Evolutionary conservation across 2,888 invertebrate genomes (phyloP), one percentile per base, ranked within the genome.

Genomic region (Drosophila suboccidentalis): DNA sequence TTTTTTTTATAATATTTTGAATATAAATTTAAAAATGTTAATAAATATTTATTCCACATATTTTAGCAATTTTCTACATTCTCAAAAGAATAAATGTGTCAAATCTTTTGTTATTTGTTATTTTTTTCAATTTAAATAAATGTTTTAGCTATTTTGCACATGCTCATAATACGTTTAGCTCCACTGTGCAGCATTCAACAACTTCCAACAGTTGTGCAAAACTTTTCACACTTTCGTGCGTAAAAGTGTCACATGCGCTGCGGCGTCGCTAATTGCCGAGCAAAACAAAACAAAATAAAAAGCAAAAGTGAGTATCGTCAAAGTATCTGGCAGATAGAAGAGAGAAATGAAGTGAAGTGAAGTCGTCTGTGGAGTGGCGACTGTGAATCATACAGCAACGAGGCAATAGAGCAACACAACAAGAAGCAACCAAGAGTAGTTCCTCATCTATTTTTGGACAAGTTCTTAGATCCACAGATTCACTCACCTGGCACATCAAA

Each of bases 401-500:
- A 79, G 47, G 47, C 47, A 38, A 15, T n/a, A 15, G 44, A 43
- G 26, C 5, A 26, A 26, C 26, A 22, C 36, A 19, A 1, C 38
- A 19, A 17, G n/a, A 49, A 39, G 32, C 13, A 65, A 53, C 41
- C 43, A 50, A 53, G 67, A 68, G 57, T 65, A 46, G 67, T 85
- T 74, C 55, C 66, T 76, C 46, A 46, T 62, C 65, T 82, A 78
- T 86, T 82, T 74, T 44, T 17, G 36, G 26, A 34, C 19, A 22
- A 22, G 26, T 8, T 26, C 6, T 26, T 26, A 26, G 26, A 29
- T n/a, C 17, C 34, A 32, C 36, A 41, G 19, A 53, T 57, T 64
- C 71, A 87, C 91, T 91, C 77, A 92, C 91, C 91, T 82, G 89
- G 80, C 19, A 80, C 80, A 78, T 90, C 87, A 69, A 79, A 89